Evolutionary conservation across 2,113 vertebrate species (phyloP).

Genomic region (Mormyrus iriodes): DNA sequence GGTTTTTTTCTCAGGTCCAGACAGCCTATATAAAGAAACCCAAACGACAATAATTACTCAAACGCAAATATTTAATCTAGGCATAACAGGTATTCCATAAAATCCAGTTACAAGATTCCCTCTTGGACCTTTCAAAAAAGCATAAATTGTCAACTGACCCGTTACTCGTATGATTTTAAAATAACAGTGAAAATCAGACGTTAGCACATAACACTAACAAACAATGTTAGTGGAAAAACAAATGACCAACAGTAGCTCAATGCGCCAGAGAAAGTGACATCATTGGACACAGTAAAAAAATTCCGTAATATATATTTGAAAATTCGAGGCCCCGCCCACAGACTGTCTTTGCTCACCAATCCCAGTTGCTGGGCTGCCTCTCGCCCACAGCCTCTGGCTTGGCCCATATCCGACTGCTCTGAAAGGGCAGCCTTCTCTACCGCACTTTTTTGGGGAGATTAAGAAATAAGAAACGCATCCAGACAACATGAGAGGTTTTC

Average conservation of each 20-base stretch:
- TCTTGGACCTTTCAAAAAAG: neutral
- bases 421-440: constrained; percentile 54
- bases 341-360: constrained; percentile 44
- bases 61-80: neutral
- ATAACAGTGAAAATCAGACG: neutral
- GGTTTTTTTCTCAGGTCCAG: neutral
- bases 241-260: neutral
- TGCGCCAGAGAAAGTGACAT: neutral
- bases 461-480: neutral
- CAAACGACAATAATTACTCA: neutral
- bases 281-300: neutral
- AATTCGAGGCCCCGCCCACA: neutral
- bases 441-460: constrained; percentile 60
- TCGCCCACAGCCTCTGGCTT: constrained; percentile 39
- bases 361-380: constrained; percentile 36
- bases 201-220: neutral
- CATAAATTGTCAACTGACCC: neutral
- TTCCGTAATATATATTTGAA: neutral
- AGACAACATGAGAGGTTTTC: neutral
- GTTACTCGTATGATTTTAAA: neutral
- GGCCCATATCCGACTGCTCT: constrained; percentile 74
- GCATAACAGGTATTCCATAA: neutral
- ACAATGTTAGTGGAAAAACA: neutral
- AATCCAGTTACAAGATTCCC: neutral
- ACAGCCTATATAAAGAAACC: neutral